Evolutionary conservation across 92 coral and sea anemone genomes (phyloP).

Genomic region (Porites lobata): DNA sequence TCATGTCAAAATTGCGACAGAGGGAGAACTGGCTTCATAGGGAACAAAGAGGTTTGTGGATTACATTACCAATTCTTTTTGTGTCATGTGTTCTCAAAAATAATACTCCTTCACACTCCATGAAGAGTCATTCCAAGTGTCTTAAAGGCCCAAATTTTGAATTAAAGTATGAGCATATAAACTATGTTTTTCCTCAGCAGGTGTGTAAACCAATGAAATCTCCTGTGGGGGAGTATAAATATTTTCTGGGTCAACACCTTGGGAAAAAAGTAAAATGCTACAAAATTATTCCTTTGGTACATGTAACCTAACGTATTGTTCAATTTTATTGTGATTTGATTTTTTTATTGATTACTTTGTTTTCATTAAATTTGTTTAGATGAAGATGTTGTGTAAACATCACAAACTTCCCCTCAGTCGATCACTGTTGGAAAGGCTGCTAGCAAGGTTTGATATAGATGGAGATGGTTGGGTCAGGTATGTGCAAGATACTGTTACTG

Average conservation of each 20-base stretch:
- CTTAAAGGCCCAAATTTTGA: too few relatives aligned
- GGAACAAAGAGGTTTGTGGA: constrained; percentile 60
- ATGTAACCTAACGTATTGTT: too few relatives aligned
- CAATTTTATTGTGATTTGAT: not conserved
- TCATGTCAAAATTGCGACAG: constrained; percentile 69
- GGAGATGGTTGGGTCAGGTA: constrained; percentile 80
- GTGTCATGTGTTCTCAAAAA: not conserved
- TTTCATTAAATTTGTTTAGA: constrained; percentile 27
- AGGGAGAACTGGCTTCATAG: constrained; percentile 67
- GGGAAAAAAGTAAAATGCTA: too few relatives aligned
- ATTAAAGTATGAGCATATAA: too few relatives aligned
- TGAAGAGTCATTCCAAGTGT: not conserved
- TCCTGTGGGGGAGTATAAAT: too few relatives aligned
- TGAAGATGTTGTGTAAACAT: constrained; percentile 71
- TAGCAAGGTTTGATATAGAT: constrained; percentile 66
- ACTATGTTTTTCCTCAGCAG: too few relatives aligned
- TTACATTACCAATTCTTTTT: not conserved
- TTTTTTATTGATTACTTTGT: not conserved
- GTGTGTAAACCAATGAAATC: too few relatives aligned
- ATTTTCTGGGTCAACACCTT: too few relatives aligned
- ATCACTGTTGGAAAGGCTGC: constrained; percentile 68
- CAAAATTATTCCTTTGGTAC: too few relatives aligned
- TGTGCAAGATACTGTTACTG: not conserved
- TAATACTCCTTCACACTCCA: not conserved
- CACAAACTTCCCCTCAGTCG: constrained; percentile 66